A percentile compares a stretch with the other conserved stretches of the same genome.
phyloP scores from a whole-genome alignment of 2,888 invertebrate genomes.

The Acanthosepion pharaonis region DNA sequence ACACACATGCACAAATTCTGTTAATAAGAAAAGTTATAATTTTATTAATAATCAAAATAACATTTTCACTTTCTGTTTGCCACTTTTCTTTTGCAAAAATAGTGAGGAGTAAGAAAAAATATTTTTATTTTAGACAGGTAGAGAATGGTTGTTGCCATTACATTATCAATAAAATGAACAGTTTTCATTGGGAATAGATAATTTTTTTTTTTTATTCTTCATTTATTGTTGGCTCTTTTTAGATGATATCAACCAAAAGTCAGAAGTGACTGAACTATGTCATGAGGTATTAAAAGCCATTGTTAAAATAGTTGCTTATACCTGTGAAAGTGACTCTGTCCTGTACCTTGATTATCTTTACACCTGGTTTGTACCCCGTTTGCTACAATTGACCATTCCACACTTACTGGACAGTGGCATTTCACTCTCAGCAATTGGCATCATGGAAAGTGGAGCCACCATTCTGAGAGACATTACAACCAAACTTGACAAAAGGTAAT shows the following conservation, averaged over 20 bases:
- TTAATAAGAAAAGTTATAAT: no score
- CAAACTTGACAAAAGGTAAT: background rate
- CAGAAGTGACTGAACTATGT: background rate
- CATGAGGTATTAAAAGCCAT: background rate
- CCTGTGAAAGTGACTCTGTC: background rate
- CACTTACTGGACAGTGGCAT: background rate
- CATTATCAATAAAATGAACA: no score
- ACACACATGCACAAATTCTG: no score
- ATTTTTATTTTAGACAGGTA: no score
- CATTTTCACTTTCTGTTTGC: no score
- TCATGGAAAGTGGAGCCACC: background rate
- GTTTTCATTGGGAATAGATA: background rate
- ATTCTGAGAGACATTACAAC: slow-evolving; percentile 39
- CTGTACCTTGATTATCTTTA: background rate
- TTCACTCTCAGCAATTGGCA: background rate
- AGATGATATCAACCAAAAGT: slow-evolving; percentile 24
- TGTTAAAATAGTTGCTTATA: background rate
- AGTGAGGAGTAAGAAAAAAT: no score
- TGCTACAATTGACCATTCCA: slow-evolving; percentile 24
- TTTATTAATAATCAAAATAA: no score
- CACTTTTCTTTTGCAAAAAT: no score
- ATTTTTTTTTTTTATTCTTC: background rate
- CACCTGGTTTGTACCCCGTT: slow-evolving; percentile 15
- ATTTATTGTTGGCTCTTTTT: background rate
- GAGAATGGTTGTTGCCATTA: no score